A percentile compares a stretch with the other conserved stretches of the same genome.
Evolutionary conservation across 1,140 invertebrate genomes (phyloP).

Genomic region (Tetranychus urticae): DNA sequence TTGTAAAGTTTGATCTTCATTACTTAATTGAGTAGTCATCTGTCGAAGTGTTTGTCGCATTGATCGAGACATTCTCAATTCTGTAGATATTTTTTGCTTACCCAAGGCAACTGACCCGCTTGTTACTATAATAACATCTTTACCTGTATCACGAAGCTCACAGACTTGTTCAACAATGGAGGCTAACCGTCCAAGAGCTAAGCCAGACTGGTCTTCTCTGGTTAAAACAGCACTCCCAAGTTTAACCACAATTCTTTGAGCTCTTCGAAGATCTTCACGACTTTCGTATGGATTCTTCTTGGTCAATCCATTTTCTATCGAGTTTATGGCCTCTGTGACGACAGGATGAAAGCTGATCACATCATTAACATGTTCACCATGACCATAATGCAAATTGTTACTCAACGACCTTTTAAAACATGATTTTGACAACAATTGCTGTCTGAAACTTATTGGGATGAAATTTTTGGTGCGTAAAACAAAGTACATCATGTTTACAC

Average conservation of each 20-base stretch:
- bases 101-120: slow-evolving; percentile 96
- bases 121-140: slow-evolving; percentile 88
- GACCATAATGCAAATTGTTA: too few relatives aligned
- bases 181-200: slow-evolving; percentile 78
- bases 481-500: too few relatives aligned
- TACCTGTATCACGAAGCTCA: slow-evolving; percentile 78
- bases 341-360: too few relatives aligned
- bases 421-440: too few relatives aligned
- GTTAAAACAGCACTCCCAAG: slow-evolving; percentile 94
- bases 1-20: slow-evolving; percentile 8
- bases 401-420: too few relatives aligned
- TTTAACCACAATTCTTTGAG: slow-evolving; percentile 78
- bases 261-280: slow-evolving; percentile 62
- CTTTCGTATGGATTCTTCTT: slow-evolving; percentile 36
- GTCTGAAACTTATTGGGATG: too few relatives aligned
- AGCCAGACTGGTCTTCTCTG: slow-evolving; percentile 79
- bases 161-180: slow-evolving; percentile 93
- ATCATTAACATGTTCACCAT: too few relatives aligned
- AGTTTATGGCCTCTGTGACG: too few relatives aligned
- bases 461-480: too few relatives aligned
- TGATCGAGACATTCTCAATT: slow-evolving; percentile 83
- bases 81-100: slow-evolving; percentile 87
- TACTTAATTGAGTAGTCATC: slow-evolving; percentile 26
- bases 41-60: slow-evolving; percentile 80
- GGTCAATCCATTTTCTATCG: too few relatives aligned